A percentile compares a stretch with the other conserved stretches of the same genome.
These are phyloP conservation scores for Isotomurus palustris DNA, from an alignment of 2,888 invertebrate species.

Conservation along the genomic window DNA sequence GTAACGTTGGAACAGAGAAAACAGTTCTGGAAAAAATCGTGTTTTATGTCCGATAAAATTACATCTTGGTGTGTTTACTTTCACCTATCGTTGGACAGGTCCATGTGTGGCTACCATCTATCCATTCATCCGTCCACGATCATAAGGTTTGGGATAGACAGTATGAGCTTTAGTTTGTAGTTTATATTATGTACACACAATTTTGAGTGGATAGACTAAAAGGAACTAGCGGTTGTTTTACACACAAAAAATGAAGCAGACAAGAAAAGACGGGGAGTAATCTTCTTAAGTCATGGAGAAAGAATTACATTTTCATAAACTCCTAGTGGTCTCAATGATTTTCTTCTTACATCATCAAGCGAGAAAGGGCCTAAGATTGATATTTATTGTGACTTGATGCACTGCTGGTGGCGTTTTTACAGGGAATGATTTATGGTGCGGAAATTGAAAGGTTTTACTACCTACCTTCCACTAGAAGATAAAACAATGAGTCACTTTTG, in stretches of 20 bases:
- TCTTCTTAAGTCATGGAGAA: conserved; percentile 2
- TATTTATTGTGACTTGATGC: not conserved
- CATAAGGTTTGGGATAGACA: too few species aligned
- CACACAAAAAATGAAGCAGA: too few species aligned
- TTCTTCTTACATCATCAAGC: not conserved
- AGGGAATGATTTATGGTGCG: not conserved
- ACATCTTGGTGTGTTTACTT: conserved; percentile 1
- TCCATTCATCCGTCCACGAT: too few species aligned
- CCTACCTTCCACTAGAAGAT: too few species aligned
- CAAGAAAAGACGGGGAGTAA: not conserved
- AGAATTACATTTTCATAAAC: conserved; percentile 1
- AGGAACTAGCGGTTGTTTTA: too few species aligned
- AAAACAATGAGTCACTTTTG: not conserved
- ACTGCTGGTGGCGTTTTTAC: not conserved
- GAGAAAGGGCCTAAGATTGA: not conserved
- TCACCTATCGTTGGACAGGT: not conserved
- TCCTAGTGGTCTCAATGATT: not conserved
- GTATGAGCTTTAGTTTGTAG: too few species aligned
- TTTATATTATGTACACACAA: too few species aligned
- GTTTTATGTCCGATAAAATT: conserved; percentile 3
- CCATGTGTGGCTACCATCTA: too few species aligned
- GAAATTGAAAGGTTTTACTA: not conserved
- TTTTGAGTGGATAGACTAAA: too few species aligned
- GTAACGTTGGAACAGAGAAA: too few species aligned
- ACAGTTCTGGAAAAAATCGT: not conserved